A percentile compares a stretch with the other conserved stretches of the same genome.
These are phyloP conservation scores for Onthophagus sagittarius DNA, from an alignment of 2,888 invertebrate genomes.

Conservation along the genomic window DNA sequence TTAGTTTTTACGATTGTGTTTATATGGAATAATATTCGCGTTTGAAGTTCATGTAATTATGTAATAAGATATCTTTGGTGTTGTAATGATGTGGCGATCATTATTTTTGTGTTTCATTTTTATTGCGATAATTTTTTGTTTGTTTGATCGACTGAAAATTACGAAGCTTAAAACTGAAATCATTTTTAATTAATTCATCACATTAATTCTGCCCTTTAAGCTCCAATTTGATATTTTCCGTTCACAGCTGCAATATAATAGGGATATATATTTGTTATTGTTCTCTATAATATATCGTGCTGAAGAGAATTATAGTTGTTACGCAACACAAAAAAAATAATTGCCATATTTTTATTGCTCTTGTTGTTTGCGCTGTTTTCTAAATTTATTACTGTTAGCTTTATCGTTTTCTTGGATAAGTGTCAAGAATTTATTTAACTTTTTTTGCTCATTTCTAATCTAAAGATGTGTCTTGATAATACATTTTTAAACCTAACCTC, in stretches of 20 bases:
- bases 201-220: background rate
- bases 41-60: background rate
- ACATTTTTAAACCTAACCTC: no score
- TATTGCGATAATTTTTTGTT: no score
- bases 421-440: no score
- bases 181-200: background rate
- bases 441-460: no score
- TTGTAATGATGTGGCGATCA: background rate
- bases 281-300: background rate
- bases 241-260: background rate
- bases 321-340: background rate
- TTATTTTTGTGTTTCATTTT: no score
- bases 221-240: background rate
- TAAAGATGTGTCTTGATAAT: no score
- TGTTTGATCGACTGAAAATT: background rate
- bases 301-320: background rate
- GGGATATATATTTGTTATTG: background rate
- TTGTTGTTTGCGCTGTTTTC: background rate
- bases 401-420: no score
- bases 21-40: background rate
- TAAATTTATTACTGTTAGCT: no score
- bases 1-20: background rate
- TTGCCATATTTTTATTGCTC: background rate
- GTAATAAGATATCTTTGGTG: no score
- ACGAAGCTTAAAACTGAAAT: no score